Conservation (phyloP, 2,113 vertebrate species). For the Amphilophus citrinellus region DNA sequence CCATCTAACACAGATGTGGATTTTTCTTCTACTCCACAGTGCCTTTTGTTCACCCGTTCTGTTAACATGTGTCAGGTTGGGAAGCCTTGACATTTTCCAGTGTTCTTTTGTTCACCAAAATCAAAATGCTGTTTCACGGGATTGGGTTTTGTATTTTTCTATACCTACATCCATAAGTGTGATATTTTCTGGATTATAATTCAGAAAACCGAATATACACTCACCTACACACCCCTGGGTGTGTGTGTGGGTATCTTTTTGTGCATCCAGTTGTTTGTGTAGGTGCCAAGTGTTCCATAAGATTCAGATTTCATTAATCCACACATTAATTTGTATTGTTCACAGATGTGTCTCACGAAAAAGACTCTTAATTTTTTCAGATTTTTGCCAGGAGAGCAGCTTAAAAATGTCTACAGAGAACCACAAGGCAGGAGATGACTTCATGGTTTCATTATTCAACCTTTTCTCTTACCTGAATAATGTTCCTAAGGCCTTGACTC, state of each 20-base stretch:
- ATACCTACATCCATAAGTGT: slow-evolving; percentile 21
- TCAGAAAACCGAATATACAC: slow-evolving; percentile 14
- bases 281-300: slow-evolving; percentile 22
- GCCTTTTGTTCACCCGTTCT: slow-evolving; percentile 74
- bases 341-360: neutral
- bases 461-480: slow-evolving; percentile 84
- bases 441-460: slow-evolving; percentile 86
- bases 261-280: slow-evolving; percentile 22
- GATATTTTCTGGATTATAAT: slow-evolving; percentile 46
- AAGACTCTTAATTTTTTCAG: slow-evolving; percentile 59
- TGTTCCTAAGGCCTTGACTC: slow-evolving; percentile 86
- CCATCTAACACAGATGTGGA: slow-evolving; percentile 71
- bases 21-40: slow-evolving; percentile 69
- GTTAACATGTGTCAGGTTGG: slow-evolving; percentile 71
- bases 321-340: slow-evolving; percentile 35
- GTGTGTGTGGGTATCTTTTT: neutral
- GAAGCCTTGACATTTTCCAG: slow-evolving; percentile 78
- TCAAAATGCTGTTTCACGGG: slow-evolving; percentile 54
- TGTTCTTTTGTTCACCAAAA: slow-evolving; percentile 59
- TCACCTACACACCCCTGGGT: slow-evolving; percentile 9
- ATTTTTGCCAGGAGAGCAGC: slow-evolving; percentile 66
- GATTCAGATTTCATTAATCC: slow-evolving; percentile 26
- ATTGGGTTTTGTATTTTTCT: slow-evolving; percentile 43
- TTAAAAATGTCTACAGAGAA: slow-evolving; percentile 56
- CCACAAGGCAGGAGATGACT: slow-evolving; percentile 64